A percentile compares a stretch with the other conserved stretches of the same genome.
Conservation (phyloP, 2,113 vertebrate genomes). For the Mixornis gularis region DNA sequence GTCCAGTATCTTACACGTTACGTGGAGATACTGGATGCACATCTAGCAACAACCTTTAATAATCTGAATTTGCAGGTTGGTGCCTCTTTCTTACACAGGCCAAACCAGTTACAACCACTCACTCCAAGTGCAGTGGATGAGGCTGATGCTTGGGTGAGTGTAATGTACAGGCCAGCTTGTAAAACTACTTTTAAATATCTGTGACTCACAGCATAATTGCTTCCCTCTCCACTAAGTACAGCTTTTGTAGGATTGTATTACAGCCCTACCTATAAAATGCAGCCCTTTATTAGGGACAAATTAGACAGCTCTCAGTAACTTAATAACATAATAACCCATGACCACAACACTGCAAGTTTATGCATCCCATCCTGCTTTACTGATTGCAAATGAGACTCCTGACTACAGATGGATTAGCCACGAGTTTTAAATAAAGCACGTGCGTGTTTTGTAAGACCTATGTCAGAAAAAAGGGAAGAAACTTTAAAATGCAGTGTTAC, state of each 20-base stretch:
- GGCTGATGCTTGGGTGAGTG: background rate
- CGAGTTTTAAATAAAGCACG: background rate
- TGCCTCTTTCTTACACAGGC: background rate
- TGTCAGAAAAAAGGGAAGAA: background rate
- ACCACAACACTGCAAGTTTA: background rate
- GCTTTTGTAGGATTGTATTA: background rate
- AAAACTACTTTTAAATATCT: background rate
- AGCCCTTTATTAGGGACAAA: background rate
- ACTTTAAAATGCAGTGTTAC: background rate
- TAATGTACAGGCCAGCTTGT: background rate
- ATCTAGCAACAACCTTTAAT: background rate
- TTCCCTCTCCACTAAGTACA: background rate
- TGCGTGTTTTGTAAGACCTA: fast-evolving
- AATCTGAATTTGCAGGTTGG: background rate
- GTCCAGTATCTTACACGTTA: background rate
- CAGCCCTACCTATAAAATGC: background rate
- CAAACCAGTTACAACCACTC: background rate
- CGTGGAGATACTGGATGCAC: fast-evolving
- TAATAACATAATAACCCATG: background rate
- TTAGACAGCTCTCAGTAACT: background rate
- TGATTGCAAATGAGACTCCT: background rate
- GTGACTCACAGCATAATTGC: background rate
- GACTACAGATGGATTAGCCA: background rate
- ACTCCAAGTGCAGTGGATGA: background rate
- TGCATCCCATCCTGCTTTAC: background rate